Evolutionary conservation across 2,888 invertebrate genomes (phyloP), one percentile per base, ranked within the genome.

Genomic region (Catotricha subobsoleta): DNA sequence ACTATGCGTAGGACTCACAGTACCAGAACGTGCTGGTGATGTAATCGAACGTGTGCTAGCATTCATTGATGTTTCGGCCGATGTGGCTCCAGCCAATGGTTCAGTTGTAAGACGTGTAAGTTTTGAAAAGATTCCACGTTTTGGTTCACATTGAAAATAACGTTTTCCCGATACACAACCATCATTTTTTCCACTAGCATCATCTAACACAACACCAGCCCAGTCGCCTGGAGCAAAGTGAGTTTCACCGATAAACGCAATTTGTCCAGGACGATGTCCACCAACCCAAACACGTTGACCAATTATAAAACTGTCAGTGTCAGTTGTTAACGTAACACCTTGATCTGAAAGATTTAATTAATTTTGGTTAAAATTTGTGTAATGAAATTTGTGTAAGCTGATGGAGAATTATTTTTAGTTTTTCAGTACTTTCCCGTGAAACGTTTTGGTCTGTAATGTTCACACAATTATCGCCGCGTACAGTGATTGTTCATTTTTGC

Each of bases 211-310:
- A 45, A 98, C 79, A 39, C 95, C 97, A 38, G 92, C 95, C 95
- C 95, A 98, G 49, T 95, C 90, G 45, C 97, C 97, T 16, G 91
- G 88, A 13, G 94, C 95, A 66, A 97, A 95, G 60, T 92, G 87
- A 40, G 94, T 91, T 56, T 88, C 88, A 23, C 95, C 91, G 43
- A 92, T 80, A 62, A 83, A 95, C 30, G 91, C 87, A 50, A 97
- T 86, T 56, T 80, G 78, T 27, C 94, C 95, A 2, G 88, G 76
- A 58, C 94, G 92, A 40, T 76, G 74, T 42, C 90, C 90, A 51
- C 87, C 84, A 47, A 92, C 91, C 83, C 84, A 95, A 49, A 95
- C 87, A 47, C 82, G 72, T 58, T 95, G 87, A 21, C 94, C 94
- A 55, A 95, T 88, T 54, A 90, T 91, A 62, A 90, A 94, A 65